phyloP scores from a whole-genome alignment of 2,113 vertebrate genomes.

The Edolisoma coerulescens region DNA sequence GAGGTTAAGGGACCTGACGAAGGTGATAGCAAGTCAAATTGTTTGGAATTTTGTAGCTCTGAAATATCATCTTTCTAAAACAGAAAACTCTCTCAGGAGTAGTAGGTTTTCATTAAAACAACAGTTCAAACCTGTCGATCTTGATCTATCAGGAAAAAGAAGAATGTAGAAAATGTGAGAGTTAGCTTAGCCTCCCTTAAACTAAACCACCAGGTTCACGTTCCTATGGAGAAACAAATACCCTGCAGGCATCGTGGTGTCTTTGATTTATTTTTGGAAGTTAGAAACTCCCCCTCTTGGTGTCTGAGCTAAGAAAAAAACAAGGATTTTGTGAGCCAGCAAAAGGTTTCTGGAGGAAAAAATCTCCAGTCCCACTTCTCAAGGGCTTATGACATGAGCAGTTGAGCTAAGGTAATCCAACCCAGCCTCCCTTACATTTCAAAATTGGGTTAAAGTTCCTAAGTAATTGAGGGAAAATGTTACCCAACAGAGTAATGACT shows the following conservation, averaged over 20 bases:
- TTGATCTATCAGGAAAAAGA: slow-evolving; percentile 41
- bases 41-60: slow-evolving; percentile 30
- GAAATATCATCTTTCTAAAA: slow-evolving; percentile 26
- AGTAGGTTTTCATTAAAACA: slow-evolving; percentile 59
- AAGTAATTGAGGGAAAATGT: not conserved
- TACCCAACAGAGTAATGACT: not conserved
- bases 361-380: not conserved
- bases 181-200: slow-evolving; percentile 34
- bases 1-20: slow-evolving; percentile 8
- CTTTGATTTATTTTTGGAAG: slow-evolving; percentile 57
- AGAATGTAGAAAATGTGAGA: slow-evolving; percentile 55
- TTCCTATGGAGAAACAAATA: slow-evolving; percentile 60
- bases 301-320: not conserved
- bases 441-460: slow-evolving; percentile 42
- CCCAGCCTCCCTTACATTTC: not conserved
- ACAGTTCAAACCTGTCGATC: slow-evolving; percentile 51
- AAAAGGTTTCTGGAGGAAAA: not conserved
- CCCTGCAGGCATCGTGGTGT: not conserved
- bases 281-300: not conserved
- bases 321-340: not conserved
- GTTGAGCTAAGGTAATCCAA: slow-evolving; percentile 2
- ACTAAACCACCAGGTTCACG: slow-evolving; percentile 40
- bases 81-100: slow-evolving; percentile 44
- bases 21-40: slow-evolving; percentile 36
- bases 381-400: not conserved